These are phyloP conservation scores for Morelia viridis DNA, from an alignment of 2,797 vertebrate genomes.

Conservation along the genomic window DNA sequence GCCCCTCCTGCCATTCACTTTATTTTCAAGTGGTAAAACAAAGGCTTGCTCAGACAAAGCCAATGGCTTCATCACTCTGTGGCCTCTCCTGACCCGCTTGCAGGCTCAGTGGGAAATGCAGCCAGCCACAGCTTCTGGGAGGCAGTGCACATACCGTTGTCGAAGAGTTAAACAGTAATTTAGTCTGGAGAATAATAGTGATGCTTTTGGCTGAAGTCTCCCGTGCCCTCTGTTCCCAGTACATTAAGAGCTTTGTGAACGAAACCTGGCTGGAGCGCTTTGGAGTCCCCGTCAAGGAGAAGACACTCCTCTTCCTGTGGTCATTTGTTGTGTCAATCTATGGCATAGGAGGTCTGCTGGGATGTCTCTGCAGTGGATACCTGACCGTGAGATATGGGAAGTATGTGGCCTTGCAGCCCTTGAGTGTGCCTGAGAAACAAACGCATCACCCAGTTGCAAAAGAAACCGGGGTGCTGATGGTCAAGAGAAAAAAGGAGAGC, in stretches of 20 bases:
- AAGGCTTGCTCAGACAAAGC: background rate
- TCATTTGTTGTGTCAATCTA: constrained; percentile 83
- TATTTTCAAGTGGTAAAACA: background rate
- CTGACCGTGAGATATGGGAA: constrained; percentile 82
- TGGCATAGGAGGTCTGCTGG: constrained; percentile 80
- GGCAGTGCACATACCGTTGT: background rate
- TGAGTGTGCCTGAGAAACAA: background rate
- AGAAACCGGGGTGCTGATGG: background rate
- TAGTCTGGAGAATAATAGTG: background rate
- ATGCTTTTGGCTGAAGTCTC: background rate
- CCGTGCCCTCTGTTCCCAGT: constrained; percentile 59
- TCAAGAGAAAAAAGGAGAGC: background rate
- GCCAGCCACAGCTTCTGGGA: background rate
- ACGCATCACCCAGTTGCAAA: background rate
- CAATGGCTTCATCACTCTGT: background rate
- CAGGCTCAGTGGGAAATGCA: background rate
- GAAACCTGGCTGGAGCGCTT: constrained; percentile 78
- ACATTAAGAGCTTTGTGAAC: constrained; percentile 83
- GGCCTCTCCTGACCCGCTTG: background rate
- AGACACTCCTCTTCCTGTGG: constrained; percentile 81
- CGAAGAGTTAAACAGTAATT: background rate
- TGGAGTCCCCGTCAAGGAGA: constrained; percentile 70
- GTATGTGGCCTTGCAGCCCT: constrained; percentile 62
- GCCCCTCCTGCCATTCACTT: background rate
- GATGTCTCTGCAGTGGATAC: constrained; percentile 81